Evolutionary conservation across 2,888 invertebrate species (phyloP).

Genomic region (Herminia tarsipennalis): DNA sequence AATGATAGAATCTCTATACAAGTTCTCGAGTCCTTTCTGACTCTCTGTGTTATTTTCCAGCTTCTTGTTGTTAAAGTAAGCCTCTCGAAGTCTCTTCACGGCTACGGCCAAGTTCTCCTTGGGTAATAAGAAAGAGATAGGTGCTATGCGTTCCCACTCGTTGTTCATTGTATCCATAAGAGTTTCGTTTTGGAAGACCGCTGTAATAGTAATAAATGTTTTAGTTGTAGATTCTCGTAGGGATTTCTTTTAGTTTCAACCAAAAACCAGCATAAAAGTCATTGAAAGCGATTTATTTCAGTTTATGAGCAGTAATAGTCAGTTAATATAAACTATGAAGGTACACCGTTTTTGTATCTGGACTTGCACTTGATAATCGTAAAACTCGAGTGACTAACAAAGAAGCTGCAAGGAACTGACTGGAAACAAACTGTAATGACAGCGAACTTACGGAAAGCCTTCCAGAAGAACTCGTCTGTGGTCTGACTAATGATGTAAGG

Average conservation of each 20-base stretch:
- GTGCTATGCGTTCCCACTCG: conserved; percentile 87
- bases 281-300: too few species aligned
- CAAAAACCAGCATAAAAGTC: too few species aligned
- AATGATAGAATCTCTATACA: conserved; percentile 87
- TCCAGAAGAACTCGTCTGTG: conserved; percentile 88
- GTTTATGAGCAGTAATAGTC: too few species aligned
- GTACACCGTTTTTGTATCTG: too few species aligned
- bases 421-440: too few species aligned
- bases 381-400: too few species aligned
- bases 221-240: not conserved
- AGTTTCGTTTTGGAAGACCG: conserved; percentile 83
- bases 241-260: not conserved
- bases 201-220: conserved; percentile 56
- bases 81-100: conserved; percentile 78
- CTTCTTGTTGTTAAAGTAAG: conserved; percentile 68
- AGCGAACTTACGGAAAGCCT: conserved; percentile 87
- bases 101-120: conserved; percentile 81
- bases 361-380: too few species aligned
- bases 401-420: too few species aligned
- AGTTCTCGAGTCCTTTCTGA: conserved; percentile 69
- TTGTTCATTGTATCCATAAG: conserved; percentile 83
- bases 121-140: conserved; percentile 88
- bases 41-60: conserved; percentile 67
- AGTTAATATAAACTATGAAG: too few species aligned
- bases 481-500: conserved; percentile 89